Percentiles rank a stretch among this genome's conserved stretches.
Evolutionary conservation across 1,140 invertebrate genomes (phyloP).

Genomic region (Contarinia nasturtii): DNA sequence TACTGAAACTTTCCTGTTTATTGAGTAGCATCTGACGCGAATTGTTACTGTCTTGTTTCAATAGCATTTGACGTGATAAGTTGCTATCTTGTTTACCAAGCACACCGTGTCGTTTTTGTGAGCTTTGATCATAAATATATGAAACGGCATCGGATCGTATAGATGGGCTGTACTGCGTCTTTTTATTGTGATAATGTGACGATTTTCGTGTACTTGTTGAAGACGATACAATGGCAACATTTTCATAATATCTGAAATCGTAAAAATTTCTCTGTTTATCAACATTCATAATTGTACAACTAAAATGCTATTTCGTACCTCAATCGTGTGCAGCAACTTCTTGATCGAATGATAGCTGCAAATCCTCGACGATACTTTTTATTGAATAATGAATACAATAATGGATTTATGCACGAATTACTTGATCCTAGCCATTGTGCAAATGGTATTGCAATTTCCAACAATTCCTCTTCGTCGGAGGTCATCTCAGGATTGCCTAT

Average conservation of each 20-base stretch:
- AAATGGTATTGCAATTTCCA: constrained; percentile 66
- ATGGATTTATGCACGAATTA: constrained; percentile 93
- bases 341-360: constrained; percentile 66
- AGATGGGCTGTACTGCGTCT: constrained; percentile 37
- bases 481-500: constrained; percentile 1
- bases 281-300: too few species aligned
- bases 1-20: constrained; percentile 15
- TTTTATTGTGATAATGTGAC: constrained; percentile 57
- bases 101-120: constrained; percentile 17
- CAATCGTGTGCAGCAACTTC: constrained; percentile 61
- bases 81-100: constrained; percentile 23
- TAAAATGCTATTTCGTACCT: constrained; percentile 27
- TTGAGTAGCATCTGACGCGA: constrained; percentile 13
- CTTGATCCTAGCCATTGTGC: constrained; percentile 92
- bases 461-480: constrained; percentile 46
- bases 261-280: too few species aligned
- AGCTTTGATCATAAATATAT: constrained; percentile 39
- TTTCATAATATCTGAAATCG: constrained; percentile 38
- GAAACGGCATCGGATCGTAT: constrained; percentile 49
- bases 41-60: constrained; percentile 23
- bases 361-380: constrained; percentile 91
- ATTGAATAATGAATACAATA: constrained; percentile 95
- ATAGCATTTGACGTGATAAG: constrained; percentile 21
- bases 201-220: constrained; percentile 63
- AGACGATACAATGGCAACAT: constrained; percentile 62